Evolutionary conservation across 1,140 invertebrate species (phyloP).

Genomic region (Oppia nitens): DNA sequence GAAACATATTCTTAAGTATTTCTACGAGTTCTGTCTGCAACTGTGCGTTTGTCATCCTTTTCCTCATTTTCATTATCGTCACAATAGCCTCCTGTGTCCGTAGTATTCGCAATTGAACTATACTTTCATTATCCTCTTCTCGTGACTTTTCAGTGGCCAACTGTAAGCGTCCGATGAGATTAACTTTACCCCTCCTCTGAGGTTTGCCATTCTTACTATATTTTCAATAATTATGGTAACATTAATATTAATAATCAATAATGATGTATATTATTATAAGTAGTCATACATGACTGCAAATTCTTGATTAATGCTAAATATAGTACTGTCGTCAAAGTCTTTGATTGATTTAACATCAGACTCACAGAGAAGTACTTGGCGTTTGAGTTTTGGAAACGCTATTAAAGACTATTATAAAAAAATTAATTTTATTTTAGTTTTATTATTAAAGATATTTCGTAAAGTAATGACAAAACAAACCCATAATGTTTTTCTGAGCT

Average conservation of each 20-base stretch:
- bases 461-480: slow-evolving; percentile 27
- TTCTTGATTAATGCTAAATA: slow-evolving; percentile 93
- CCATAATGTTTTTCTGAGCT: slow-evolving; percentile 89
- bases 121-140: slow-evolving; percentile 92
- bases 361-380: slow-evolving; percentile 66
- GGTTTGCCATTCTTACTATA: slow-evolving; percentile 76
- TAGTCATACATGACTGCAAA: slow-evolving; percentile 58
- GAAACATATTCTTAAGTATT: slow-evolving; percentile 97
- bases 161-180: slow-evolving; percentile 83
- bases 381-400: slow-evolving; percentile 89
- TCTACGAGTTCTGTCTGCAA: slow-evolving; percentile 91
- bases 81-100: slow-evolving; percentile 91
- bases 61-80: slow-evolving; percentile 96
- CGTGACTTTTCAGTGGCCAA: slow-evolving; percentile 69
- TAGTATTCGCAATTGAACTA: slow-evolving; percentile 83
- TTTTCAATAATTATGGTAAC: slow-evolving; percentile 17
- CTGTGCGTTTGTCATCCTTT: slow-evolving; percentile 77
- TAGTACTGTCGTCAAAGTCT: slow-evolving; percentile 80
- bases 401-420: slow-evolving; percentile 51
- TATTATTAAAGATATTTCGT: not conserved
- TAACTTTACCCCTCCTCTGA: slow-evolving; percentile 82
- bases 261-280: not conserved
- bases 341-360: slow-evolving; percentile 64
- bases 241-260: not conserved
- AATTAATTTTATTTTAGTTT: too few species aligned